Base-by-base conservation (phyloP, 2,797 vertebrate species). In the Enteromius unitaeniatus region DNA sequence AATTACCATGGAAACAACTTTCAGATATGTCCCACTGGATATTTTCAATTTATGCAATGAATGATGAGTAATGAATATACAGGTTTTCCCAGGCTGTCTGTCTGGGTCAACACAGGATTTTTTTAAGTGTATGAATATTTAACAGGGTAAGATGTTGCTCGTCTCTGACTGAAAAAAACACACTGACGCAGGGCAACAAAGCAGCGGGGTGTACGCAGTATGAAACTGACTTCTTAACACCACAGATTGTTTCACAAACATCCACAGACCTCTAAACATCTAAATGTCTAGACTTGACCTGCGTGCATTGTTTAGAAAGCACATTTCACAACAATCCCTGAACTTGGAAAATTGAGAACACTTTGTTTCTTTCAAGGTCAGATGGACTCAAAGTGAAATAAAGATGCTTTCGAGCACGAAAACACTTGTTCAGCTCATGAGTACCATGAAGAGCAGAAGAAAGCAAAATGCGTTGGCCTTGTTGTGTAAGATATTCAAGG, bases 1-100 rank as follows among this genome's bases (percentile, higher is more conserved):
- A 87, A 94, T 95, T 92, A 91, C 93, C 93, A 94, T 94, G 93
- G 93, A 94, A 95, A 95, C 93, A 89, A 91, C 87, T 87, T 87
- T 84, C 87, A 74, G 86, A 87, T 83, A 17, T 3, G 51, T 89
- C 84, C 87, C 88, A 47, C 67, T 40, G 82, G 87, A 88, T 84
- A 76, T 82, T 82, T 82, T 79, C 78, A 84, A 85, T 84, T 86
- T 85, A 83, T 84, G 84, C 80, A 49, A 80, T 79, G 86, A 88
- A 86, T 86, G 85, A 89, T 86, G 74, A 88, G 86, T 85, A 86
- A 88, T 88, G 79, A 87, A 89, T 81, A 68, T 80, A 76, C 21
- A 76, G 15, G 3, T 55, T 26, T 47, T 69, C 72, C 49, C 55
- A 45, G 74, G 53, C 81, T 82, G 83, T 82, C 55, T 85, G 85